Base-by-base conservation (phyloP, 35 echinoderm and acorn worm species). In the Hemicentrotus pulcherrimus region DNA sequence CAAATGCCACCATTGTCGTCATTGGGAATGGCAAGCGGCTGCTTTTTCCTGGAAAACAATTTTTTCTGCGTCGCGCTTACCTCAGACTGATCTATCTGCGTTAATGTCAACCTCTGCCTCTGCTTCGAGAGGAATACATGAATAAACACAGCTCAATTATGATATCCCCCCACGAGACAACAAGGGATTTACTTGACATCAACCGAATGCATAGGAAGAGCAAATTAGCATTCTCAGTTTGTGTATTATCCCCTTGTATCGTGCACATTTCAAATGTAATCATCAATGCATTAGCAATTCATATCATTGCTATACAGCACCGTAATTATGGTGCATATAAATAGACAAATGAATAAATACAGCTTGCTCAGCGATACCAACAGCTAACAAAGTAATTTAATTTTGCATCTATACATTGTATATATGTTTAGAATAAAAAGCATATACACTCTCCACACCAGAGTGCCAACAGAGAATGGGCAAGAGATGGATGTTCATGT, bases 1-100 rank as follows among this genome's bases (percentile, higher is more conserved):
- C 88, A 90, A 90, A 90, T 90, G 88, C 88, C 88, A 90, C 14
- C 32, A 90, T 90, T 90, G 88, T 90, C 88, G 88, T 90, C 88
- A 90, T 47, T 90, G 32, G 88, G 32, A 33, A 45, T 47, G 88
- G 88, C 88, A 47, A 90, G 32, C 32, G 88, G 88, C 46, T 18
- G 32, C 88, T 45, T 47, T 90, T 90, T 90, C 88, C 88, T 45
- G 88, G 88, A 90, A 90, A 90, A 90, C 88, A 90, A 90, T 90
- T 90, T 47, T 47, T 47, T 90, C 88, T 15, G 32, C 88, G 31
- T 78, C 65, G 65, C 28, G 65, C n/a, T 78, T 78, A 78, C 22
- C 65, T 78, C 65, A 78, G 65, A 78, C 65, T 78, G 65, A 78
- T 78, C 65, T 78, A 78, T 78, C 65, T 28, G 19, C 65, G 65